Evolutionary conservation across 2,113 vertebrate species (phyloP), one percentile per base, ranked within the genome.

Genomic region (Sturnira hondurensis): DNA sequence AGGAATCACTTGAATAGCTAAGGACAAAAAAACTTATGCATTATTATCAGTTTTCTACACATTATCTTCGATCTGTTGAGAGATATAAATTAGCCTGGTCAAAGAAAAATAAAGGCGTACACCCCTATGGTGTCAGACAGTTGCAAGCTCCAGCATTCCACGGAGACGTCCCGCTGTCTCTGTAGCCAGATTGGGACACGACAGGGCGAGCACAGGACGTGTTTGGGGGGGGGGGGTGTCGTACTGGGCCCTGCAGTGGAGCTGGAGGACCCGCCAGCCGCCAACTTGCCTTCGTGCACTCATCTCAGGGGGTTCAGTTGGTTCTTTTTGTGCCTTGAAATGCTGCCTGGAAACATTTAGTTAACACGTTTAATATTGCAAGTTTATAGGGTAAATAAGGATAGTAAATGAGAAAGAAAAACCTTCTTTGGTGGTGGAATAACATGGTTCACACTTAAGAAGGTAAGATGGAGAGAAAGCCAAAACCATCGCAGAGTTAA

Each of bases 381-480:
- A 94, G 2, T 89, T 67, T 11, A 85, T 73, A 56, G 45, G 82
- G 74, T 88, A 11, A 41, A 78, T 88, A n/a, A 33, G 26, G 7
- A 90, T 93, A 58, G 28, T 86, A 93, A 91, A 78, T 87, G 26
- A 83, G 24, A 93, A 8, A 26, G 89, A 78, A 70, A 58, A 89
- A 22, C 31, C 84, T 97, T 92, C 15, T 31, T n/a, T 71, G 14
- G 78, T 50, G 17, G 45, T 74, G 11, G 16, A 68, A 82, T 91
- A 76, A 86, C 6, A 7, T 31, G 33, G 38, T 41, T 95, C 45
- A 52, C 19, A n/a, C 20, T 83, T 78, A 93, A 91, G 31, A 83
- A 77, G 45, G 50, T 70, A 33, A 7, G 76, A 70, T 71, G 19
- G 33, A 82, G 52, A 50, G 82, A 68, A 67, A 82, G 6, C 52